Conservation (phyloP, 2,113 vertebrate species). For the Myiozetetes cayanensis region DNA sequence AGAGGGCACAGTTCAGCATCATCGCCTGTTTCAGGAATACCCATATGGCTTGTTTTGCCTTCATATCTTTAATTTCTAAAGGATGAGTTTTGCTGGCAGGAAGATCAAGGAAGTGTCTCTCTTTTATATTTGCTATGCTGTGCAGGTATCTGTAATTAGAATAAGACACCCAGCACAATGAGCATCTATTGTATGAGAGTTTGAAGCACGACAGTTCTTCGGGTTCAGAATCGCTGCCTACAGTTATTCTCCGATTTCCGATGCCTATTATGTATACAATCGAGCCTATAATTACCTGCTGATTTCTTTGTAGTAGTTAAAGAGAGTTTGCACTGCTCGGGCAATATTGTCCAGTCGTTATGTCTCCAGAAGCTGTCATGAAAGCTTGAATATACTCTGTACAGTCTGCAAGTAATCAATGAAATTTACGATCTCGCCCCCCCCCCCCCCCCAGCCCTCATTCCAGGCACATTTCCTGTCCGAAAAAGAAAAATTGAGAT, state of each 20-base stretch:
- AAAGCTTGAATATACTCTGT: not conserved
- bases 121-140: not conserved
- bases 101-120: conserved; percentile 10
- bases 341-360: conserved; percentile 41
- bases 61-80: not conserved
- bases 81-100: not conserved
- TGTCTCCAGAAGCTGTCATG: conserved; percentile 47
- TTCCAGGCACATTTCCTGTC: not conserved
- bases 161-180: conserved; percentile 34
- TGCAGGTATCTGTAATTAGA: conserved; percentile 54
- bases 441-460: too few species aligned
- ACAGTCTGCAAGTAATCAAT: conserved; percentile 62
- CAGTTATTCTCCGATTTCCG: conserved; percentile 43
- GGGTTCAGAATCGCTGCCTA: conserved; percentile 32
- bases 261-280: conserved; percentile 27
- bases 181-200: conserved; percentile 21
- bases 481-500: conserved; percentile 43
- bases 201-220: conserved; percentile 36
- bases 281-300: conserved; percentile 60
- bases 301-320: conserved; percentile 62
- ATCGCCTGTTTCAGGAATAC: not conserved
- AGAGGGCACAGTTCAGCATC: not conserved
- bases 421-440: conserved; percentile 49
- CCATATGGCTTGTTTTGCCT: not conserved
- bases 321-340: conserved; percentile 30